Conservation (phyloP, 2,797 vertebrate genomes). For the Arctocebus calabarensis region DNA sequence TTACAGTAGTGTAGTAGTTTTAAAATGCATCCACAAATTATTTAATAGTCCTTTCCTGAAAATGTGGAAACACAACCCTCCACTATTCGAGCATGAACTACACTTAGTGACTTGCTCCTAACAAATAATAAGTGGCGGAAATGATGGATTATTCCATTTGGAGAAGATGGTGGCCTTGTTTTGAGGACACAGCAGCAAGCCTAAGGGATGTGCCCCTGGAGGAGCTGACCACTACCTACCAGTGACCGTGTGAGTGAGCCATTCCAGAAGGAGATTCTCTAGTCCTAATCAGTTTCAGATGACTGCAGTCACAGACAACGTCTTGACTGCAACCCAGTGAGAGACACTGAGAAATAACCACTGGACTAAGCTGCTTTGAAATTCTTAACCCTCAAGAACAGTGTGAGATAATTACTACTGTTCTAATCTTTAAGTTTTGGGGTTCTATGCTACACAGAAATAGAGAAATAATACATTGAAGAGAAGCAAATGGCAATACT, state of each 20-base stretch:
- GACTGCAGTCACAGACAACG: neutral
- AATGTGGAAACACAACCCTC: neutral
- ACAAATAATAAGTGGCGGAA: neutral
- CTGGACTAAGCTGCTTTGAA: neutral
- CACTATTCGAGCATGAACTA: neutral
- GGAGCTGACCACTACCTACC: neutral
- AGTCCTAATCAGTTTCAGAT: neutral
- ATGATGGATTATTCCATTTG: neutral
- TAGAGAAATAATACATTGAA: no score
- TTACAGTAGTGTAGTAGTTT: neutral
- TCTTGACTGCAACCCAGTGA: neutral
- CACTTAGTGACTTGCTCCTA: neutral
- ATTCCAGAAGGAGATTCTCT: neutral
- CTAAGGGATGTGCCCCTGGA: neutral
- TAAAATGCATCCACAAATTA: neutral
- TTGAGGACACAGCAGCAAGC: neutral
- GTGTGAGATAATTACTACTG: neutral
- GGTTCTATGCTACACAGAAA: neutral
- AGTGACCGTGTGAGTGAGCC: neutral
- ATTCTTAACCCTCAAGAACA: neutral
- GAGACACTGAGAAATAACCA: neutral
- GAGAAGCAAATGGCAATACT: neutral
- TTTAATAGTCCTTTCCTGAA: neutral
- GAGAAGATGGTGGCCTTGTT: neutral
- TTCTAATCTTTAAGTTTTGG: neutral